Conservation (phyloP, 2,797 vertebrate genomes). For the Chaunax sp. region DNA sequence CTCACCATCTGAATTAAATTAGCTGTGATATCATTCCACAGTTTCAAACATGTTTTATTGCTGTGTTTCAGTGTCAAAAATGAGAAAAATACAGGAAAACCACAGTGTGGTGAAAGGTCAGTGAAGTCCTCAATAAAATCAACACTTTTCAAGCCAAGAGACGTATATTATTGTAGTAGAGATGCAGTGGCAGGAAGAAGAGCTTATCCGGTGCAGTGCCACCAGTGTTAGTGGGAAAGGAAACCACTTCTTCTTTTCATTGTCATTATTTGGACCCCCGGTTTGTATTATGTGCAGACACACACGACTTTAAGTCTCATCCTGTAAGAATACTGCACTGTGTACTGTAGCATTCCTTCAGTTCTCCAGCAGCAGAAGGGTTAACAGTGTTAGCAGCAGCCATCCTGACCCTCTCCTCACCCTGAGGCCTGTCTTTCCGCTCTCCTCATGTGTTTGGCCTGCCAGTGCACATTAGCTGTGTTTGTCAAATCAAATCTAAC, state of each 20-base stretch:
- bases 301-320: not conserved
- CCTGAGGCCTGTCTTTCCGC: conserved; percentile 64
- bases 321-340: conserved; percentile 9
- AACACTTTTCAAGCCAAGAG: conserved; percentile 6
- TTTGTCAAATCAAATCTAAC: conserved; percentile 76
- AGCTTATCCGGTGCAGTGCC: conserved; percentile 42
- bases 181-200: conserved; percentile 55
- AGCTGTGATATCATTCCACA: conserved; percentile 41
- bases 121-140: conserved; percentile 2
- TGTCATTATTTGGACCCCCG: conserved; percentile 12
- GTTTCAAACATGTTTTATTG: conserved; percentile 28
- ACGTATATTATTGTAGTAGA: conserved; percentile 20
- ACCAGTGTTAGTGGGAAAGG: conserved; percentile 21
- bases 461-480: conserved; percentile 66
- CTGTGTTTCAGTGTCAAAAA: conserved; percentile 20
- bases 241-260: conserved; percentile 46
- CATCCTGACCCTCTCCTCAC: conserved; percentile 58
- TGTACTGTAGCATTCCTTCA: not conserved
- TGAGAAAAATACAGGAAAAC: conserved; percentile 22
- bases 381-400: conserved; percentile 55
- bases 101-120: conserved; percentile 14
- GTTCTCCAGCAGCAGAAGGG: conserved; percentile 43
- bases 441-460: conserved; percentile 69
- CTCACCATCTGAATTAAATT: conserved; percentile 56
- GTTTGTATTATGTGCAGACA: not conserved